A percentile compares a stretch with the other conserved stretches of the same genome.
Evolutionary conservation across 2,888 invertebrate genomes (phyloP).

Genomic region (Calliopum simillimum): DNA sequence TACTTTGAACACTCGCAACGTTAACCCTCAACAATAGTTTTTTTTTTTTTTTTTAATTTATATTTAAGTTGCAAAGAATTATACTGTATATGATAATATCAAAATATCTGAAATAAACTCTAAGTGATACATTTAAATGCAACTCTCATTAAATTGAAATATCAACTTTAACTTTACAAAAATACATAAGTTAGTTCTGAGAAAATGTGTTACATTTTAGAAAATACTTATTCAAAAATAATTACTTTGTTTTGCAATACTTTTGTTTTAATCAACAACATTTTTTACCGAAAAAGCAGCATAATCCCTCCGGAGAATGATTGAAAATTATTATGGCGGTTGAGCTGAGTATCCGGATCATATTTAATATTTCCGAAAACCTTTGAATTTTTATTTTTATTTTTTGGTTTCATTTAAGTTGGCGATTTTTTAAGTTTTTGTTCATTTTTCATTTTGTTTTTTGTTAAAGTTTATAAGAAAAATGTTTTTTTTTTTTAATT

Average conservation of each 20-base stretch:
- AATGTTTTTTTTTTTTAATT: constrained; percentile 34
- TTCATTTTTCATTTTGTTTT: constrained; percentile 44
- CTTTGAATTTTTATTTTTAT: constrained; percentile 68
- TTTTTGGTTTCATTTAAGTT: constrained; percentile 28
- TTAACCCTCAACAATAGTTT: constrained; percentile 12
- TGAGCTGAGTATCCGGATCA: constrained; percentile 86
- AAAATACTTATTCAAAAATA: constrained; percentile 53
- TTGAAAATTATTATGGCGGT: constrained; percentile 96
- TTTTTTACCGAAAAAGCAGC: constrained; percentile 90
- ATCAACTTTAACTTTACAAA: constrained; percentile 5
- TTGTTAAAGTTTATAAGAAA: neutral
- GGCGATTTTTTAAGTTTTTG: constrained; percentile 40
- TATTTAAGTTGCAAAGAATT: neutral
- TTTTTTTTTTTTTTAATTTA: neutral
- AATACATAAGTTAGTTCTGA: constrained; percentile 11
- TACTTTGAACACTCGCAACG: constrained; percentile 12
- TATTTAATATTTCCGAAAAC: constrained; percentile 94
- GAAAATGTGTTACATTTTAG: constrained; percentile 27
- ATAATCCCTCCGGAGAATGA: constrained; percentile 91
- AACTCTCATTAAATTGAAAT: constrained; percentile 20
- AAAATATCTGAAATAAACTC: constrained; percentile 20
- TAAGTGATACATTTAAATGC: constrained; percentile 26
- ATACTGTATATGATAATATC: neutral
- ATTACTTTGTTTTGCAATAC: constrained; percentile 59
- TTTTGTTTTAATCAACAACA: constrained; percentile 57